Evolutionary conservation across 2,888 invertebrate genomes (phyloP), one percentile per base, ranked within the genome.

Genomic region (Platycheirus albimanus): DNA sequence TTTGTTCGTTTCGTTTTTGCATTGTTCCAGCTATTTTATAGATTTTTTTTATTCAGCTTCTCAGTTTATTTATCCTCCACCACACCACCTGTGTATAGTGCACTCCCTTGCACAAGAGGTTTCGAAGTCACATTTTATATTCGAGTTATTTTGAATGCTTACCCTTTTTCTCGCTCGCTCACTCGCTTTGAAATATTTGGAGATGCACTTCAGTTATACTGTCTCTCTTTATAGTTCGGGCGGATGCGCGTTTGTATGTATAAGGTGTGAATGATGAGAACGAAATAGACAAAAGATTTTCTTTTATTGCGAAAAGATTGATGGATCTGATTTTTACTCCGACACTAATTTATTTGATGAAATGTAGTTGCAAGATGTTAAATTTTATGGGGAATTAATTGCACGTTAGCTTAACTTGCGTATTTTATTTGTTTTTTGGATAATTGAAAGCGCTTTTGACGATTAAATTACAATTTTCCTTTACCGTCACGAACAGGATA

Each of bases 401-500:
- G 63, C 83, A 72, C 72, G 69, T 72, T 78, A 13, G 13, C 69
- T 69, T 36, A 36, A 54, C 72, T 74, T 72, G 41, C 45, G 69
- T 72, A 51, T 69, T 69, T 63, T 17, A 15, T 64, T 54, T 43
- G 7, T 45, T 78, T 58, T 52, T 38, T 74, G 49, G 49, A 72
- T 67, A 72, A 78, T 78, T 78, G 72, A 69, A 69, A 69, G 78
- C 77, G 78, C 36, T 83, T 79, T 52, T 47, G 47, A 84, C 69
- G 74, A 70, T 75, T 74, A 79, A 84, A 79, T 79, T 79, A 79
- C 74, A 84, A 58, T 84, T 84, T 79, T 84, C 56, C 66, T 85
- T 72, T 69, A 83, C 83, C 79, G 74, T 81, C 79, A 79, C 85
- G 85, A 85, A 85, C 86, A 86, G 85, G 85, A 85, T 86, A 86